A percentile compares a stretch with the other conserved stretches of the same genome.
Conservation (phyloP, 2,888 invertebrate species). For the Galeruca laticollis region DNA sequence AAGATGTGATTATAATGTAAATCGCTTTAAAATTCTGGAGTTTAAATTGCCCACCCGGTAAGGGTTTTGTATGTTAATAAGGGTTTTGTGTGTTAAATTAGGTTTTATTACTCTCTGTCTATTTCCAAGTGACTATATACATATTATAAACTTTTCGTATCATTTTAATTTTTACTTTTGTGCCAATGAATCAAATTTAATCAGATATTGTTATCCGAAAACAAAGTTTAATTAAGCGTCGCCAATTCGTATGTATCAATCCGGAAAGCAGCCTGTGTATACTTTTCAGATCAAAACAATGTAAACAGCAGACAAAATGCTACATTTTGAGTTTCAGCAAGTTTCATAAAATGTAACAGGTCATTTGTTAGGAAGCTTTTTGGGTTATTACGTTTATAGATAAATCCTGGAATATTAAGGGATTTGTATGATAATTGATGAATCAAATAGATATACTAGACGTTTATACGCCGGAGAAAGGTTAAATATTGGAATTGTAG, state of each 20-base stretch:
- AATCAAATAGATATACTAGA: background rate
- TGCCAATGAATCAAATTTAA: background rate
- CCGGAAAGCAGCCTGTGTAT: background rate
- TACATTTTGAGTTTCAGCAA: constrained; percentile 24
- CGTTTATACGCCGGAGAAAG: background rate
- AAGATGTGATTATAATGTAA: too few relatives aligned
- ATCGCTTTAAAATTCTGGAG: too few relatives aligned
- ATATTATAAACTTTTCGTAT: too few relatives aligned
- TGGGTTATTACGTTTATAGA: constrained; percentile 23
- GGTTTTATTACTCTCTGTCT: too few relatives aligned
- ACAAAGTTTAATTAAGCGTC: background rate
- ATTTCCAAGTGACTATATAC: too few relatives aligned
- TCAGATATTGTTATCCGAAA: background rate
- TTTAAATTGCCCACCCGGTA: too few relatives aligned
- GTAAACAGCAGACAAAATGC: constrained; percentile 11
- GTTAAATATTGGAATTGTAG: background rate
- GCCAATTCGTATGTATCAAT: background rate
- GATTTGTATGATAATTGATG: constrained; percentile 23
- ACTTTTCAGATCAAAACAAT: constrained; percentile 19
- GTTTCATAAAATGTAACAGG: constrained; percentile 26
- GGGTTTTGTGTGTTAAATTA: too few relatives aligned
- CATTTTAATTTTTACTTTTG: too few relatives aligned
- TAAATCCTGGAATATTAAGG: constrained; percentile 13
- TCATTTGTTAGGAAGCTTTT: constrained; percentile 26
- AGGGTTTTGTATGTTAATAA: too few relatives aligned